Conservation (phyloP, 2,113 vertebrate species). For the Cranoglanis bouderius region DNA sequence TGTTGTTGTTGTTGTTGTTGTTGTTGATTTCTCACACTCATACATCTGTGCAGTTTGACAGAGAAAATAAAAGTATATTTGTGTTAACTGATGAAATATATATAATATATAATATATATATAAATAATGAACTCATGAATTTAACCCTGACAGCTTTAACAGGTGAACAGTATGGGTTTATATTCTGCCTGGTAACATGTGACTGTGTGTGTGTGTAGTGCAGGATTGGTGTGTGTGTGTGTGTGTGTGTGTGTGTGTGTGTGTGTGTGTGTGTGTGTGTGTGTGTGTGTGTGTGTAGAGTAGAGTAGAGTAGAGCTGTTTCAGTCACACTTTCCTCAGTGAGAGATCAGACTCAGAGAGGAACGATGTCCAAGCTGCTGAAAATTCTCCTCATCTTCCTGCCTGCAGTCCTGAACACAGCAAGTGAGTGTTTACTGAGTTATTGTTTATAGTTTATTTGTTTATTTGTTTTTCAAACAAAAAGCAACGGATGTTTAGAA, state of each 20-base stretch:
- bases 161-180: not conserved
- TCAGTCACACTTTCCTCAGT: not conserved
- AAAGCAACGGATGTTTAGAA: not conserved
- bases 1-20: not conserved
- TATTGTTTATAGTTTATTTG: not conserved
- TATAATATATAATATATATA: too few species aligned
- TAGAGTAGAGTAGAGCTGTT: not conserved
- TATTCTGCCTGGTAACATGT: constrained; percentile 14
- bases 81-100: not conserved
- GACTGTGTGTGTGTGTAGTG: constrained; percentile 7
- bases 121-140: not conserved
- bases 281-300: not conserved
- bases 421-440: not conserved
- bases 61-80: too few species aligned
- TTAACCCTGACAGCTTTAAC: not conserved
- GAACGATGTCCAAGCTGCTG: not conserved
- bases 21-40: too few species aligned
- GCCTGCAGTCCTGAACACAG: not conserved
- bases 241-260: constrained; percentile 7
- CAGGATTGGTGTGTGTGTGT: constrained; percentile 2
- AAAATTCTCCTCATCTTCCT: not conserved
- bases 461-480: not conserved
- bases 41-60: too few species aligned
- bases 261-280: not conserved
- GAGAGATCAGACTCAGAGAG: not conserved